These are phyloP conservation scores for Chaunax sp. DNA, from an alignment of 2,797 vertebrate species.

Conservation along the genomic window DNA sequence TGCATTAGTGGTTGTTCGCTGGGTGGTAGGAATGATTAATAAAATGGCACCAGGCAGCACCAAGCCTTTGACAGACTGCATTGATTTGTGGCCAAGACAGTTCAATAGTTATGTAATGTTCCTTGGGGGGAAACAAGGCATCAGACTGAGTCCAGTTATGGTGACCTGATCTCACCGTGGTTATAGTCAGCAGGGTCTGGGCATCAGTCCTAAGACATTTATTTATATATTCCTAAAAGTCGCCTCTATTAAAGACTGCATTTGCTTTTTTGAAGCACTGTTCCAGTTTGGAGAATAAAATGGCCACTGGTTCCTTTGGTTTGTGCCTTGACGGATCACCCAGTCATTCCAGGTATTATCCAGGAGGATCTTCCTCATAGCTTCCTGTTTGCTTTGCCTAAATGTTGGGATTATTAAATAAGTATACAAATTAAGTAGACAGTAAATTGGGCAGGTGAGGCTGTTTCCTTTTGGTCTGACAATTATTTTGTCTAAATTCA, in stretches of 20 bases:
- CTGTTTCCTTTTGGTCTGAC: background rate
- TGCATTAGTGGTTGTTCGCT: slow-evolving; percentile 22
- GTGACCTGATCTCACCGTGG: slow-evolving; percentile 20
- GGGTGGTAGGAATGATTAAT: slow-evolving; percentile 39
- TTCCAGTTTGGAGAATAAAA: slow-evolving; percentile 14
- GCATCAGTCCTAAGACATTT: slow-evolving; percentile 1
- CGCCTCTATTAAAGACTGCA: background rate
- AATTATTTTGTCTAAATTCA: background rate
- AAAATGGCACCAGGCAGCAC: slow-evolving; percentile 38
- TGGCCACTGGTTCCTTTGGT: background rate
- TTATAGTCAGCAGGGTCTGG: slow-evolving; percentile 23
- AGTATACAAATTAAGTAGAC: too few species aligned
- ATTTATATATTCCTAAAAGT: slow-evolving; percentile 2
- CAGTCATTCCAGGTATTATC: too few species aligned
- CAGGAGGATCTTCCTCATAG: background rate
- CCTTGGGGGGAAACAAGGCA: slow-evolving; percentile 47
- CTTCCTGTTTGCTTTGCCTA: too few species aligned
- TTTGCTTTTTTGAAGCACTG: too few species aligned
- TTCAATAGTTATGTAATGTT: slow-evolving; percentile 68
- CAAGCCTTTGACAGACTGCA: slow-evolving; percentile 62
- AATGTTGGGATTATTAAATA: too few species aligned
- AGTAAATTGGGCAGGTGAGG: too few species aligned
- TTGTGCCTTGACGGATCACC: background rate
- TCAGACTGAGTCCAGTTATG: slow-evolving; percentile 41
- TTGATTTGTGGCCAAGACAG: slow-evolving; percentile 58